Evolutionary conservation across 2,888 invertebrate species (phyloP).

Genomic region (Monopis laevigella): DNA sequence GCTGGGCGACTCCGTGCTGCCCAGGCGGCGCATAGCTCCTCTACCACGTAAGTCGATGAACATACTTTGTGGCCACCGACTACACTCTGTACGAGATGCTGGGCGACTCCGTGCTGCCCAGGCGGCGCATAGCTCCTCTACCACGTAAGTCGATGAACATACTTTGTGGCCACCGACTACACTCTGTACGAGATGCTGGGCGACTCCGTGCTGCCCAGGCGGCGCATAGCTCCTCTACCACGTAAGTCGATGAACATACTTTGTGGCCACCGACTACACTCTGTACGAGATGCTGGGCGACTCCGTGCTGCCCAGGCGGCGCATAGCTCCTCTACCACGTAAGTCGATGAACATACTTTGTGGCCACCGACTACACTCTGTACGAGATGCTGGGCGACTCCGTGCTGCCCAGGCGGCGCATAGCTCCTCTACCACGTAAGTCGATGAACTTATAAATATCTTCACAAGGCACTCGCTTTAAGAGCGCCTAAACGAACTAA

Average conservation of each 20-base stretch:
- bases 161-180: constrained; percentile 52
- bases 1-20: constrained; percentile 52
- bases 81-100: constrained; percentile 57
- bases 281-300: constrained; percentile 59
- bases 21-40: too few species aligned
- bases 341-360: too few species aligned
- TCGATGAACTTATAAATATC: too few species aligned
- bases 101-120: constrained; percentile 51
- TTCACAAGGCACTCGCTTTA: too few species aligned
- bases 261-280: constrained; percentile 49
- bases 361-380: constrained; percentile 49
- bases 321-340: too few species aligned
- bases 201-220: constrained; percentile 49
- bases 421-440: too few species aligned
- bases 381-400: constrained; percentile 61
- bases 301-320: constrained; percentile 46
- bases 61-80: constrained; percentile 51
- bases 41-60: too few species aligned
- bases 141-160: too few species aligned
- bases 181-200: constrained; percentile 57
- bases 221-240: too few species aligned
- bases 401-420: constrained; percentile 43
- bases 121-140: too few species aligned
- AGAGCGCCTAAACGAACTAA: too few species aligned
- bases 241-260: too few species aligned